Evolutionary conservation across 2,888 invertebrate genomes (phyloP).

Genomic region (Alentia gelatinosa): DNA sequence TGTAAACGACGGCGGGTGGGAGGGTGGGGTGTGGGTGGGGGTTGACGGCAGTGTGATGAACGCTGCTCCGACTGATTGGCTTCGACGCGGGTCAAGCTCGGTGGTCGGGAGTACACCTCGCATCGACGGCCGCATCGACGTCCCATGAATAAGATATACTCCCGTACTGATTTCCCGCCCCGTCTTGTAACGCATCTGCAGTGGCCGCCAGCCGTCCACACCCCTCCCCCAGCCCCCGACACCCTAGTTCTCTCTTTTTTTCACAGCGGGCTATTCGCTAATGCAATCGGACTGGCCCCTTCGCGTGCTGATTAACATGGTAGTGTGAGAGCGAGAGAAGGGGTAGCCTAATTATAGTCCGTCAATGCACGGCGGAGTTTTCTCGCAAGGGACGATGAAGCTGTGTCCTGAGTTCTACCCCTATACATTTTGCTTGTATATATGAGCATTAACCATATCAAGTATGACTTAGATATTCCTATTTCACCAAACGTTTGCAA

Average conservation of each 20-base stretch:
- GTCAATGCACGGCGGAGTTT: neutral
- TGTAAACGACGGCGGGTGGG: constrained; percentile 1
- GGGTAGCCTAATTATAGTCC: neutral
- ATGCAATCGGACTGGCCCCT: constrained; percentile 1
- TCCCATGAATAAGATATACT: constrained; percentile 36
- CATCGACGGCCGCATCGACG: constrained; percentile 28
- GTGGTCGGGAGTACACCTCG: neutral
- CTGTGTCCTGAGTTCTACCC: too few species aligned
- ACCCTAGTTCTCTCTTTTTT: neutral
- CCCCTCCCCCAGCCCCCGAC: neutral
- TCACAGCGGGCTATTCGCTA: neutral
- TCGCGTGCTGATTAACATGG: neutral
- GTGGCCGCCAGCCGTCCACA: neutral
- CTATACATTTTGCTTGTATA: too few species aligned
- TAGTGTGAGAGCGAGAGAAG: neutral
- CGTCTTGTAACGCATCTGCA: neutral
- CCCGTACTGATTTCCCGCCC: neutral
- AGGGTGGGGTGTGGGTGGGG: too few species aligned
- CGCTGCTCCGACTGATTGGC: neutral
- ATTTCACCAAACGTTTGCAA: too few species aligned
- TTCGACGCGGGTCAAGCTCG: constrained; percentile 37
- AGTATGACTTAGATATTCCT: too few species aligned
- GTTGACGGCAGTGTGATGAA: neutral
- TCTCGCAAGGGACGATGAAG: neutral
- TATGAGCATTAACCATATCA: too few species aligned